Evolutionary conservation across 2,113 vertebrate species (phyloP), one percentile per base, ranked within the genome.

Genomic region (Rallus limicola): DNA sequence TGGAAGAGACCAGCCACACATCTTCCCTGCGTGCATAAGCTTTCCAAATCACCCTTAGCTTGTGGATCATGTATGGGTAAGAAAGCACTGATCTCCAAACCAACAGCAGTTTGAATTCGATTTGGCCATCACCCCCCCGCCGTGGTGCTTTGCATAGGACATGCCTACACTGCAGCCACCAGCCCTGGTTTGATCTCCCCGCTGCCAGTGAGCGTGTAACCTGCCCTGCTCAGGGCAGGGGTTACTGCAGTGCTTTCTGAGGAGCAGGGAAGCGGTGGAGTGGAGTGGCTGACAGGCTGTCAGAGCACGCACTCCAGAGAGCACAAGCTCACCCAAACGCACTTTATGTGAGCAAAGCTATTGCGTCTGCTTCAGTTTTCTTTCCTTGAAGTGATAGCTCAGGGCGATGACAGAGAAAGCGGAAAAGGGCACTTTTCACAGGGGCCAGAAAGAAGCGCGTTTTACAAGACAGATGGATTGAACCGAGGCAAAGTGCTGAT

Each of bases 401-500:
- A 56, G 56, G 75, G 90, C 79, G 74, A 26, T 1, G 29, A 65
- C 2, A 21, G 38, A 53, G 36, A 76, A 75, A 70, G 67, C 52
- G 75, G 56, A 74, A 94, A 90, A 92, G 56, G 46, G 56, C 77
- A 84, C 76, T 86, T 71, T 44, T 71, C 62, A 93, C 65, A 48
- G 63, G 40, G 58, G 74, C 48, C 48, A 72, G 42, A 69, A 83
- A 86, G 56, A 88, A 88, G 84, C 1, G 0, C 40, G 13, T 92
- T 89, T 89, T 76, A 86, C 36, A 62, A 34, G 86, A 87, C 8
- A 58, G 59, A 86, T 72, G 58, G 70, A 82, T 36, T 0, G 4
- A 92, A 87, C 80, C 44, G 69, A 82, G 78, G 86, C n/a, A 38
- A 92, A 93, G 67, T 38, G 65, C n/a, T 88, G 80, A 93, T 76